Conservation (phyloP, 1,140 invertebrate genomes). For the Eufriesea mexicana region DNA sequence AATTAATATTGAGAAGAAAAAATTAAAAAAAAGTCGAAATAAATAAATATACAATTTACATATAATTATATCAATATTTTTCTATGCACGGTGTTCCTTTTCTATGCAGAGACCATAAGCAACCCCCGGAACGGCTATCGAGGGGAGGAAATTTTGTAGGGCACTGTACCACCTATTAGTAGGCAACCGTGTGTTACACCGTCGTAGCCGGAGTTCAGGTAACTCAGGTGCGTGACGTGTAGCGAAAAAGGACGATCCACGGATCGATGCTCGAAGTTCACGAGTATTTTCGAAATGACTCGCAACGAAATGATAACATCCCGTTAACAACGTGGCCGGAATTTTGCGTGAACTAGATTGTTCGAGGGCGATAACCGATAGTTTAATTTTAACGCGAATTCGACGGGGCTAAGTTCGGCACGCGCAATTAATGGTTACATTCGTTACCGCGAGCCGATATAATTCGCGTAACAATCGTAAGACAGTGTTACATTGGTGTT, state of each 20-base stretch:
- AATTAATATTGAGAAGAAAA: too few species aligned
- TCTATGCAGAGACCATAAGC: conserved; percentile 53
- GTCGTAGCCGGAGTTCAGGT: conserved; percentile 64
- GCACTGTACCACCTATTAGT: conserved; percentile 72
- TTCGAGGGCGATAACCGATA: background rate
- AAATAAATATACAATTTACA: too few species aligned
- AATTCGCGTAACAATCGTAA: background rate
- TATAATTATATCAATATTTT: background rate
- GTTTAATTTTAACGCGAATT: background rate
- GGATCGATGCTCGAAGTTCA: background rate
- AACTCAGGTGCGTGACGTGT: conserved; percentile 64
- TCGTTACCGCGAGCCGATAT: background rate
- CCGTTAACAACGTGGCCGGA: background rate
- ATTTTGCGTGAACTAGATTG: background rate
- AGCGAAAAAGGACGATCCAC: conserved; percentile 4
- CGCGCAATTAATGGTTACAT: background rate
- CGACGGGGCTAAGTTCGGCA: background rate
- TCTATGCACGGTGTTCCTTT: conserved; percentile 39
- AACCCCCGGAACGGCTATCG: background rate
- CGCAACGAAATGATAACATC: background rate
- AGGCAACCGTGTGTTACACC: conserved; percentile 69
- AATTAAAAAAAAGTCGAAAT: too few species aligned
- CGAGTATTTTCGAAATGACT: conserved; percentile 23
- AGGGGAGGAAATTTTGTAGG: conserved; percentile 60
- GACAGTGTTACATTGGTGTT: background rate